phyloP scores from a whole-genome alignment of 2,888 invertebrate genomes.

The Deladenus siricidicola region DNA sequence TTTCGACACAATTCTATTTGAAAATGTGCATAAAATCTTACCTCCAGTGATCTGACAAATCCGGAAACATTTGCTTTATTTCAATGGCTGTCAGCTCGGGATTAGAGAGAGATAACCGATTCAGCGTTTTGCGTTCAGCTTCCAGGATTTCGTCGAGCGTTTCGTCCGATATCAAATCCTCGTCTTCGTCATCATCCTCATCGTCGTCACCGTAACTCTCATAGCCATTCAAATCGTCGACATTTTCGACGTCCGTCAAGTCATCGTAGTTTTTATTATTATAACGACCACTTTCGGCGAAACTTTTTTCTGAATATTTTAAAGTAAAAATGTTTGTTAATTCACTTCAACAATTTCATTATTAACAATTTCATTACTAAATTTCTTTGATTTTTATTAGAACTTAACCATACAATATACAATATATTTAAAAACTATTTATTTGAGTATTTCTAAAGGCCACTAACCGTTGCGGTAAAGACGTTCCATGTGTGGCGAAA shows the following conservation, averaged over 20 bases:
- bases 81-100: constrained; percentile 45
- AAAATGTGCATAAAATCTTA: no score
- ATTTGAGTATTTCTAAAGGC: no score
- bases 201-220: background rate
- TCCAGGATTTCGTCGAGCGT: constrained; percentile 20
- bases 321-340: no score
- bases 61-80: constrained; percentile 46
- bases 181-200: background rate
- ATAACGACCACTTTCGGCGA: no score
- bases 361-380: no score
- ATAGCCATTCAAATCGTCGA: background rate
- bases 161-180: constrained; percentile 16
- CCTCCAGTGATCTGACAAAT: constrained; percentile 51
- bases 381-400: no score
- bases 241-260: background rate
- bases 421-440: no score
- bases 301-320: no score
- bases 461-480: background rate
- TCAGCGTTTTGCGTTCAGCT: constrained; percentile 13
- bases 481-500: background rate
- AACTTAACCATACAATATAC: no score
- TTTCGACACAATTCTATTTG: no score
- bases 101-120: constrained; percentile 41
- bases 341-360: no score
- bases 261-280: no score